Evolutionary conservation across 2,888 invertebrate genomes (phyloP), one percentile per base, ranked within the genome.

Genomic region (Archaeoteleia sp.): DNA sequence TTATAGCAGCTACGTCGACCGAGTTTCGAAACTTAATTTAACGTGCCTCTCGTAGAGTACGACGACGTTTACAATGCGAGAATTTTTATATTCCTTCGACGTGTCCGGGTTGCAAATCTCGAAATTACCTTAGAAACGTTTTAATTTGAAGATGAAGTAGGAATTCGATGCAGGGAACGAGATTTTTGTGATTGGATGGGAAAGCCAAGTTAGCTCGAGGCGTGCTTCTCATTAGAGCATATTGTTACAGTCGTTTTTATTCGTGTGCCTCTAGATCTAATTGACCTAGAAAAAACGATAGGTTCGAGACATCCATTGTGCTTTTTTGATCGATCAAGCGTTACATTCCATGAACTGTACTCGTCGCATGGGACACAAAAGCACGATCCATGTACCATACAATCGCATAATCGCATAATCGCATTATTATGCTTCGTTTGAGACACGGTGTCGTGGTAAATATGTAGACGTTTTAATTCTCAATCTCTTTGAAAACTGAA

Each of bases 11-110:
- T 37, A 35, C 67, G 49, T 15, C 62, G 62, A 62, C 62, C 67
- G 62, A 67, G 57, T 67, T 67, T 67, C 67, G 67, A 62, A 67
- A 67, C 62, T 67, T 62, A 67, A 67, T 67, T 67, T 67, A 67
- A 67, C 61, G 67, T 17, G 43, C 67, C 51, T 55, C 62, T 34
- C 57, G 55, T 14, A 8, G 45, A 45, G 54, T 40, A 63, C 65
- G 57, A 25, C 51, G 45, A 45, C 67, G 67, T 67, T 67, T 61
- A 61, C 67, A 61, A 49, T 57, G 48, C 61, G 67, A 62, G 61
- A 67, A 67, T 62, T 67, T 67, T 67, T 67, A 62, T 57, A 62
- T 53, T 51, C 57, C 32, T 17, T 20, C 51, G 29, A 61, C 67
- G 61, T 67, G 67, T 46, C 57, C 23, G 9, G 67, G 23, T 32